Percentiles rank a stretch among this genome's conserved stretches.
Conservation (phyloP, 2,797 vertebrate species). For the Buphagus erythrorhynchus region DNA sequence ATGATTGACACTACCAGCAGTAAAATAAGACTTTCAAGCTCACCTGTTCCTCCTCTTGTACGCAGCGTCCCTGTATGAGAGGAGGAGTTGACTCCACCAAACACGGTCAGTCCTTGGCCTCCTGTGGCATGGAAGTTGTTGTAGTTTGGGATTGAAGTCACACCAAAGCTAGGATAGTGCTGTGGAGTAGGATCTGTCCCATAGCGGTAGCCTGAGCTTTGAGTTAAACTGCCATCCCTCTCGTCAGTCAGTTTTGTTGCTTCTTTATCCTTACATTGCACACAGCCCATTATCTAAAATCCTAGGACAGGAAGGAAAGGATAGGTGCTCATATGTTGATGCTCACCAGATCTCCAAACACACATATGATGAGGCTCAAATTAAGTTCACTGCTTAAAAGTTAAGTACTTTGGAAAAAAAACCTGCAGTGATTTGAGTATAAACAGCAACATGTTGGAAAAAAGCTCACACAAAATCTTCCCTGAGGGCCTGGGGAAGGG, state of each 20-base stretch:
- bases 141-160: slow-evolving; percentile 94
- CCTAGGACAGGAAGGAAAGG: slow-evolving; percentile 74
- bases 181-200: slow-evolving; percentile 90
- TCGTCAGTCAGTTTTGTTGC: slow-evolving; percentile 93
- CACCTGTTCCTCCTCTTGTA: slow-evolving; percentile 91
- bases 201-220: slow-evolving; percentile 91
- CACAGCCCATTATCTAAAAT: slow-evolving; percentile 99
- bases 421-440: background rate
- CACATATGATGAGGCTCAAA: background rate
- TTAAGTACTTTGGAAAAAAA: background rate
- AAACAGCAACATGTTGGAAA: background rate
- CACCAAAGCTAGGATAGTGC: slow-evolving; percentile 90
- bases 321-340: background rate
- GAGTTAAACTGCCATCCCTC: slow-evolving; percentile 87
- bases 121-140: slow-evolving; percentile 92
- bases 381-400: background rate
- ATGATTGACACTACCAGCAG: background rate
- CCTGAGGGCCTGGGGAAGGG: background rate
- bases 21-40: background rate
- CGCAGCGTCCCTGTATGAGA: slow-evolving; percentile 91
- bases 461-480: background rate
- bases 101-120: slow-evolving; percentile 89
- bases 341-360: background rate
- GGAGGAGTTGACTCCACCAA: slow-evolving; percentile 91
- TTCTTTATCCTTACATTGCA: slow-evolving; percentile 99